Base-by-base conservation (phyloP, 1,140 invertebrate species). In the Hyposmocoma kahamanoa region DNA sequence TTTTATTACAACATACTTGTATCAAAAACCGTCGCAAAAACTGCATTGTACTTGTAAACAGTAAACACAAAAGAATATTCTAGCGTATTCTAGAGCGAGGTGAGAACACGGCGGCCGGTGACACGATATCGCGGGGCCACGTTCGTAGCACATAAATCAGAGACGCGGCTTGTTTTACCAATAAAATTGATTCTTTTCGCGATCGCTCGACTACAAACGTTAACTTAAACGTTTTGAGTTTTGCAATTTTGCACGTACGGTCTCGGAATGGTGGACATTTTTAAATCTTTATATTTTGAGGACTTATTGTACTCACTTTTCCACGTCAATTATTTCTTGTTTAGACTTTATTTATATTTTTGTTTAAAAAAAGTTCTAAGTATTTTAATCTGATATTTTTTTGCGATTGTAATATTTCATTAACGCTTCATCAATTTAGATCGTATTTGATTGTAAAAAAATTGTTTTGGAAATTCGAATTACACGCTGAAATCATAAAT, bases 181-280 rank as follows among this genome's bases (percentile, higher is more conserved):
- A 80, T 81, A 75, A 84, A 81, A 80, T 63, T 69, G 70, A 81
- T 81, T 73, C 68, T 73, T n/a, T 74, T 78, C 63, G 51, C 62
- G 54, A 67, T 60, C 57, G 53, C 39, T 39, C 55, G 42, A n/a
- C n/a, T 60, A 38, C 43, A 44, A 58, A 47, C 50, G 53, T 56
- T 56, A 56, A 61, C 53, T 56, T 47, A 18, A 56, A 48, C 38
- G 43, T 50, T 53, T n/a, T 15, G 39, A 41, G 42, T 52, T 47
- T 50, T 34, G 41, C 43, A 38, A 42, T 57, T 57, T 53, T 44
- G 18, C 18, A 17, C 32, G 15, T 36, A 17, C 36, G n/a, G n/a
- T n/a, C n/a, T n/a, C n/a, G n/a, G n/a, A n/a, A n/a, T n/a, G n/a
- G n/a, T n/a, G n/a, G n/a, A n/a, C n/a, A n/a, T n/a, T n/a, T n/a